Conservation (phyloP, 2,888 invertebrate genomes). For the Hemaris fuciformis region DNA sequence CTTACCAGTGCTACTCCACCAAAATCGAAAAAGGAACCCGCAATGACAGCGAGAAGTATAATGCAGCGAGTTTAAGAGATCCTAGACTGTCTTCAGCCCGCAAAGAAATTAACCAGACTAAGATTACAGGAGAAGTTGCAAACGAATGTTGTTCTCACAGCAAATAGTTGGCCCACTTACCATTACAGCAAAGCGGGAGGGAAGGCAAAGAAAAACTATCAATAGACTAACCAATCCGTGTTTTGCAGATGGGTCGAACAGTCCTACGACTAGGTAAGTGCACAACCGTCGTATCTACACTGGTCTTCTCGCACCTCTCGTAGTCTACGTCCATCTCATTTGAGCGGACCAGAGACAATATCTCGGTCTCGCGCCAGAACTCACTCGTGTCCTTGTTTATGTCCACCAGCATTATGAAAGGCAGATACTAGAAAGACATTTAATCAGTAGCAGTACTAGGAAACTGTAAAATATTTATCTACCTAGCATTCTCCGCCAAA, state of each 20-base stretch:
- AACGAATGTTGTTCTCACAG: too few species aligned
- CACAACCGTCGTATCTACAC: slow-evolving; percentile 30
- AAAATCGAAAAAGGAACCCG: too few species aligned
- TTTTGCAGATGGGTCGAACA: slow-evolving; percentile 63
- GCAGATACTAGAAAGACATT: slow-evolving; percentile 52
- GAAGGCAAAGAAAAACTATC: background rate
- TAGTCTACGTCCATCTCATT: slow-evolving; percentile 56
- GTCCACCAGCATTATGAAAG: slow-evolving; percentile 61
- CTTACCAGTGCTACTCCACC: background rate
- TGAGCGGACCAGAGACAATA: slow-evolving; percentile 54
- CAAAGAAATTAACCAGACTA: too few species aligned
- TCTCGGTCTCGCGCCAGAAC: slow-evolving; percentile 72
- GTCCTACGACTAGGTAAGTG: slow-evolving; percentile 48
- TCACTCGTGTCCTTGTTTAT: slow-evolving; percentile 64
- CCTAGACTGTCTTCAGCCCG: too few species aligned
- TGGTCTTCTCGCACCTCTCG: slow-evolving; percentile 49
- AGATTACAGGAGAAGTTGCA: too few species aligned
- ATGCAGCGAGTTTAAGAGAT: too few species aligned
- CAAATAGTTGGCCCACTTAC: too few species aligned
- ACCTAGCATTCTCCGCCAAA: too few species aligned
- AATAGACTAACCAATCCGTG: slow-evolving; percentile 47
- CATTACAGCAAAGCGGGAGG: too few species aligned
- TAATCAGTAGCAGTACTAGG: too few species aligned
- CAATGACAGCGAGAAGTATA: too few species aligned
- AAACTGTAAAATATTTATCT: too few species aligned